phyloP scores from a whole-genome alignment of 2,888 invertebrate species.

The Limulus polyphemus region DNA sequence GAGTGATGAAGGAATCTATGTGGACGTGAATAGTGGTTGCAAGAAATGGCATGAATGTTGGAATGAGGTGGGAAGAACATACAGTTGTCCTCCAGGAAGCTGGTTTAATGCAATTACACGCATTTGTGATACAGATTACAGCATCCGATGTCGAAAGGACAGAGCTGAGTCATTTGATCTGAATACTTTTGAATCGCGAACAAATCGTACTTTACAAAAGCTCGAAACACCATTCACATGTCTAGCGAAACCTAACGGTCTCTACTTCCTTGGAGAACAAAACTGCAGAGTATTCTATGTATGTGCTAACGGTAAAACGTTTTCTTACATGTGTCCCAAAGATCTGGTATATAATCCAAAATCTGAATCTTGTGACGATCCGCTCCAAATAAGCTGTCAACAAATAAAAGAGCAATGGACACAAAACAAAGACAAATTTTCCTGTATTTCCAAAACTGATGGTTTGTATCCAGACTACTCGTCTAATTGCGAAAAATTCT shows the following conservation, averaged over 20 bases:
- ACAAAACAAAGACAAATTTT: constrained; percentile 4
- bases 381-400: not conserved
- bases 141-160: too few species aligned
- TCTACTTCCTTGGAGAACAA: too few species aligned
- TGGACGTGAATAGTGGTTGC: constrained; percentile 22
- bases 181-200: too few species aligned
- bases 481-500: constrained; percentile 19
- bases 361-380: not conserved
- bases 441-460: constrained; percentile 13
- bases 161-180: too few species aligned
- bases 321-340: constrained; percentile 16
- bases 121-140: constrained; percentile 14
- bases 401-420: not conserved
- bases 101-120: constrained; percentile 24
- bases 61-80: constrained; percentile 15
- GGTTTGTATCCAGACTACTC: constrained; percentile 21
- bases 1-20: constrained; percentile 19
- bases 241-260: too few species aligned
- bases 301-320: constrained; percentile 15
- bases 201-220: too few species aligned
- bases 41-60: constrained; percentile 24
- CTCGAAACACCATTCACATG: too few species aligned
- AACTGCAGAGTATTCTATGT: constrained; percentile 20
- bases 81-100: constrained; percentile 24
- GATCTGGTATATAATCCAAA: constrained; percentile 13